Percentiles rank a stretch among this genome's conserved stretches.
phyloP scores from a whole-genome alignment of 2,888 invertebrate genomes.

The Nebria salina region DNA sequence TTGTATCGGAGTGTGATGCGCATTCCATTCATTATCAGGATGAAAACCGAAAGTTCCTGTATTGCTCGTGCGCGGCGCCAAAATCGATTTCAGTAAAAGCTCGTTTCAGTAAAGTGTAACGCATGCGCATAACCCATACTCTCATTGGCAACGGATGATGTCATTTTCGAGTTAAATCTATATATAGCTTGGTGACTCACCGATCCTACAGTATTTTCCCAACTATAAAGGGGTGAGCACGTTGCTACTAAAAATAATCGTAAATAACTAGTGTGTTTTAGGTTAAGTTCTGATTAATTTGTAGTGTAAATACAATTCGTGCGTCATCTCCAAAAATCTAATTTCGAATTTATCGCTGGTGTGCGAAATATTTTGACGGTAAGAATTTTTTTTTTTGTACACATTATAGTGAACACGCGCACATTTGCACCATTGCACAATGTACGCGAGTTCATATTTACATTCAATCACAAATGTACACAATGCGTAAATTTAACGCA shows the following conservation, averaged over 20 bases:
- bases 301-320: neutral
- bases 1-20: slow-evolving; percentile 1
- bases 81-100: slow-evolving; percentile 41
- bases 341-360: neutral
- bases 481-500: neutral
- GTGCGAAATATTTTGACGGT: neutral
- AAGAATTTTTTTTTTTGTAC: neutral
- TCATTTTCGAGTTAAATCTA: slow-evolving; percentile 51
- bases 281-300: slow-evolving; percentile 39
- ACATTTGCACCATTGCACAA: neutral
- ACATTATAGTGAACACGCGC: neutral
- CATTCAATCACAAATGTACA: neutral
- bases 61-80: slow-evolving; percentile 40
- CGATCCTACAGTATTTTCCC: slow-evolving; percentile 59
- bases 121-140: slow-evolving; percentile 24
- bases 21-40: slow-evolving; percentile 28
- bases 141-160: slow-evolving; percentile 42
- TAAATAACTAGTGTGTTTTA: slow-evolving; percentile 52
- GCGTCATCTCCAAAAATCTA: neutral
- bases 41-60: slow-evolving; percentile 38
- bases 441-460: neutral
- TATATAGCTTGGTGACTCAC: slow-evolving; percentile 61
- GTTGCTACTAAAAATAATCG: slow-evolving; percentile 52
- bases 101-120: slow-evolving; percentile 22
- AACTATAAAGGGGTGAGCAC: slow-evolving; percentile 54